Evolutionary conservation across 2,113 vertebrate species (phyloP).

Genomic region (Carassius gibelio): DNA sequence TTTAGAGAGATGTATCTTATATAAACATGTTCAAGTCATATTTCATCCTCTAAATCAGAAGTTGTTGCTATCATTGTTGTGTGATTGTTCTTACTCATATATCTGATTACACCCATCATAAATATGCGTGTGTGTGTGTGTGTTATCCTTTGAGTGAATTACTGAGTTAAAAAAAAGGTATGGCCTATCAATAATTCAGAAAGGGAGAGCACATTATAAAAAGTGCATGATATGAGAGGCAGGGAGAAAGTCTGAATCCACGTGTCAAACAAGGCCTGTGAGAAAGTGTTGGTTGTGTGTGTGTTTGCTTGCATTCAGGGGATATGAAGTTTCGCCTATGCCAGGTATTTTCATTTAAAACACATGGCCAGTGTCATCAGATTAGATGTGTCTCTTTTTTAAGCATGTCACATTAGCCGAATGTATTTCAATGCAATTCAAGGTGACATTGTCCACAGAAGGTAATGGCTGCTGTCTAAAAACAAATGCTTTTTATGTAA

Average conservation of each 20-base stretch:
- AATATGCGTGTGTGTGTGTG: conserved; percentile 9
- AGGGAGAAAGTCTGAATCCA: conserved; percentile 40
- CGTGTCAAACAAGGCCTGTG: conserved; percentile 40
- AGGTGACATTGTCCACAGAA: conserved; percentile 14
- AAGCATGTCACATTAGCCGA: not conserved
- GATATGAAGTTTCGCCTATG: conserved; percentile 37
- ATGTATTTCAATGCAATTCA: not conserved
- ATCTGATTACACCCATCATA: conserved; percentile 27
- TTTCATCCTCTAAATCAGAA: not conserved
- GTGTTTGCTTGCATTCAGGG: conserved; percentile 7
- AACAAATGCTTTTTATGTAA: not conserved
- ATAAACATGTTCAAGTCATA: not conserved
- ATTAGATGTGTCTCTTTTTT: conserved; percentile 22
- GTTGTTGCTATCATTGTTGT: too few species aligned
- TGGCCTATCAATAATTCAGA: conserved; percentile 55
- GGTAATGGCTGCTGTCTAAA: not conserved
- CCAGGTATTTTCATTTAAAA: conserved; percentile 35
- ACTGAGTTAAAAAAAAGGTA: conserved; percentile 38
- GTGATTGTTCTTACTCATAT: not conserved
- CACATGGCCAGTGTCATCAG: conserved; percentile 13
- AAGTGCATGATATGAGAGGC: conserved; percentile 50
- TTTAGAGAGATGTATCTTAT: not conserved
- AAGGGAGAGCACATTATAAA: conserved; percentile 54
- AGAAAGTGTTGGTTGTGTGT: conserved; percentile 12
- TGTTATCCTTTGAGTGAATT: conserved; percentile 37